Percentiles rank a stretch among this genome's conserved stretches.
Conservation (phyloP, 2,797 vertebrate species). For the Loriculus beryllinus region DNA sequence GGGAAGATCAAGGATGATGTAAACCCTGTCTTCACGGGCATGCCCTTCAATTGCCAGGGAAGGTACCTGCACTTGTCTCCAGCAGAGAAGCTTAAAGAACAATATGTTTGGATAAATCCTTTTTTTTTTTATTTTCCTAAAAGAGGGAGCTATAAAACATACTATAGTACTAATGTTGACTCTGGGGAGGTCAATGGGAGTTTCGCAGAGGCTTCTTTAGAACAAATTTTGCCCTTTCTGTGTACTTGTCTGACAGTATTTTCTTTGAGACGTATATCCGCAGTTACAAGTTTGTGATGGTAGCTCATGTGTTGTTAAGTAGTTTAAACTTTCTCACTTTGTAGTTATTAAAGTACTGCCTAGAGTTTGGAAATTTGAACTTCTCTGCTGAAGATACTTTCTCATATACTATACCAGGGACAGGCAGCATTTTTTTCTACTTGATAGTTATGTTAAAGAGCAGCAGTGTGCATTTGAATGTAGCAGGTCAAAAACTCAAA, state of each 20-base stretch:
- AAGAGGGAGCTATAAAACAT: neutral
- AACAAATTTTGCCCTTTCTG: neutral
- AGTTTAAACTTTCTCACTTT: neutral
- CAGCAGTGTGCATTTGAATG: neutral
- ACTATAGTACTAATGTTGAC: neutral
- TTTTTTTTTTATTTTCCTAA: neutral
- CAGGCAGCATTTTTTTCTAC: neutral
- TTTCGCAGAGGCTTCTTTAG: neutral
- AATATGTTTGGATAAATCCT: neutral
- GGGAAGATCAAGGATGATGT: neutral
- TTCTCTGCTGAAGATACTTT: neutral
- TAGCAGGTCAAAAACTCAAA: neutral
- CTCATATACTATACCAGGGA: neutral
- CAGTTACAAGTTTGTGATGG: neutral
- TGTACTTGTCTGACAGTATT: neutral
- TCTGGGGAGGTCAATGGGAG: neutral
- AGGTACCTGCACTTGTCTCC: neutral
- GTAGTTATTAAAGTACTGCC: neutral
- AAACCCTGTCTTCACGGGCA: neutral
- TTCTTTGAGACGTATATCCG: neutral
- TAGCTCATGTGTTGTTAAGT: neutral
- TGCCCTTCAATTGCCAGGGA: neutral
- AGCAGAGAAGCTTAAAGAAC: neutral
- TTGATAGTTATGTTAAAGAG: neutral
- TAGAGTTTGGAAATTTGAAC: neutral